Evolutionary conservation across 2,113 vertebrate genomes (phyloP), one percentile per base, ranked within the genome.

Genomic region (Apus apus): DNA sequence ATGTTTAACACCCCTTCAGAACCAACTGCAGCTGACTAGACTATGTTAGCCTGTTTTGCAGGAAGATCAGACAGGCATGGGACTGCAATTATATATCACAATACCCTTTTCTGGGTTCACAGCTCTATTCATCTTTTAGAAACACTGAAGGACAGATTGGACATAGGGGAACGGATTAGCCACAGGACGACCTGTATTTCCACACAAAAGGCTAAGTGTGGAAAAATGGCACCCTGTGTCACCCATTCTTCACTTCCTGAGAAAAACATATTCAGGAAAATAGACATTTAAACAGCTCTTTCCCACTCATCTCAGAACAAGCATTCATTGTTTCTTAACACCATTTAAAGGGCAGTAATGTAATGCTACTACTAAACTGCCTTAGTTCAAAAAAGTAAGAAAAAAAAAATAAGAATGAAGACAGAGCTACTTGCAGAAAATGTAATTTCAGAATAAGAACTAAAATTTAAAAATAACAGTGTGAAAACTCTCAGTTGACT

Each of bases 141-240:
- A 97, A 95, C 89, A 58, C 74, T 93, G 92, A 97, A 91, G 96
- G 97, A 91, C 96, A 93, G 95, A 87, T 93, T 86, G 87, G 97
- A 93, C 95, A 73, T 66, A 92, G 95, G 89, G 96, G 95, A 94
- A 94, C 50, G 40, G 96, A 96, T 97, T 98, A 97, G 97, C 98
- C 98, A 97, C 68, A 79, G 97, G 96, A 97, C 88, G 95, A 98
- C 97, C 98, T 98, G 97, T 74, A 97, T 98, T 97, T 97, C 91
- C 94, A 97, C 97, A 98, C 95, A 97, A 98, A 98, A 97, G 95
- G 95, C 85, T 73, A 95, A 97, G 97, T 90, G 95, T 97, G 93
- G 90, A 96, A 95, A 97, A 97, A 90, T 65, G 57, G 96, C 97
- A 96, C 94, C 94, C 95, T 67, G 88, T 73, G 95, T 67, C 92